These are phyloP conservation scores for Therioaphis trifolii DNA, from an alignment of 2,888 invertebrate species.

Conservation along the genomic window DNA sequence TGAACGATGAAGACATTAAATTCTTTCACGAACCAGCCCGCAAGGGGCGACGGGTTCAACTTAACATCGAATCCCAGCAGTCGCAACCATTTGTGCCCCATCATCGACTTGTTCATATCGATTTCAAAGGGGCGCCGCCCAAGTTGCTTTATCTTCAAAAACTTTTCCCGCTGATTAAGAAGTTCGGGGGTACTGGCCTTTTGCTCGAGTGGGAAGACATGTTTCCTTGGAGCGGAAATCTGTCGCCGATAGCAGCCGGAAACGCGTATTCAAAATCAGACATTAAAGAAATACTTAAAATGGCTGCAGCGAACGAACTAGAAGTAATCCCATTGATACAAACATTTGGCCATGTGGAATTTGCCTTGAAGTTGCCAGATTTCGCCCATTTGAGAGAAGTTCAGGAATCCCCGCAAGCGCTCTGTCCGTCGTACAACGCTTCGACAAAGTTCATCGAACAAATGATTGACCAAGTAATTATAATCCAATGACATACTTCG, in stretches of 20 bases:
- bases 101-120: conserved; percentile 78
- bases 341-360: conserved; percentile 83
- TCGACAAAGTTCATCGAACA: conserved; percentile 75
- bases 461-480: conserved; percentile 77
- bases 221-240: conserved; percentile 78
- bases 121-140: conserved; percentile 83
- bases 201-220: conserved; percentile 84
- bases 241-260: conserved; percentile 72
- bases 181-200: conserved; percentile 79
- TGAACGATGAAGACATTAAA: conserved; percentile 33
- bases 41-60: conserved; percentile 65
- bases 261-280: conserved; percentile 75
- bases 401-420: conserved; percentile 76
- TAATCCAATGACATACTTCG: too few relatives aligned
- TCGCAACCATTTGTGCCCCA: conserved; percentile 70
- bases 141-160: conserved; percentile 74
- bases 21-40: conserved; percentile 48
- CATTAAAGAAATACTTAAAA: conserved; percentile 71
- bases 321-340: conserved; percentile 81
- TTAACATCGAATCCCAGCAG: conserved; percentile 67
- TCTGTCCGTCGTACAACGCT: conserved; percentile 77
- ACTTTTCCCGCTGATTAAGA: conserved; percentile 73
- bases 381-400: conserved; percentile 77
- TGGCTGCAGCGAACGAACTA: conserved; percentile 73
- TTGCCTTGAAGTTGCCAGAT: conserved; percentile 76